phyloP scores from a whole-genome alignment of 2,797 vertebrate species.

The Chrosomus eos region DNA sequence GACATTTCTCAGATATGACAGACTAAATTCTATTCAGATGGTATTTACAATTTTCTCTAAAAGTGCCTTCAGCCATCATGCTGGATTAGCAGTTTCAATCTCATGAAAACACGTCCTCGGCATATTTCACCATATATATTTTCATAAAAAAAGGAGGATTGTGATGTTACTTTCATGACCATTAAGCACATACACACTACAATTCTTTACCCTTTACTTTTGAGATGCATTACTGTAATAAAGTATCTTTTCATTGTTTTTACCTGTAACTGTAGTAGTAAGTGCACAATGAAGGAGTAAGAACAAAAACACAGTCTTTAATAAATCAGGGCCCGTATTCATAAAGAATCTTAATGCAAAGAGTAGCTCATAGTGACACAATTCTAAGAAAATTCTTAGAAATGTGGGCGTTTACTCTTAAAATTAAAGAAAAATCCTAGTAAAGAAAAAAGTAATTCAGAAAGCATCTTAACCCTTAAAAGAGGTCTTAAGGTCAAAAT shows the following conservation, averaged over 20 bases:
- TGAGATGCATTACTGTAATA: background rate
- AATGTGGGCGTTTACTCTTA: too few species aligned
- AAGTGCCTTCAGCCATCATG: background rate
- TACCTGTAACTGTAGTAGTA: background rate
- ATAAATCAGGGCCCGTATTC: too few species aligned
- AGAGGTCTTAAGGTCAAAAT: too few species aligned
- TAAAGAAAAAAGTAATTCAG: too few species aligned
- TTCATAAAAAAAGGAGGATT: background rate
- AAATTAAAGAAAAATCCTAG: too few species aligned
- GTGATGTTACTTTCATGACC: background rate
- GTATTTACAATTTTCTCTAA: conserved; percentile 1
- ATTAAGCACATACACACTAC: background rate
- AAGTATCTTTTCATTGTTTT: background rate
- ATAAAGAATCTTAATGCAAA: too few species aligned
- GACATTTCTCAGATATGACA: conserved; percentile 3
- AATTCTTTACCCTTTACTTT: background rate
- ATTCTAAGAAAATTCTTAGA: too few species aligned
- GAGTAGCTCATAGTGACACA: too few species aligned
- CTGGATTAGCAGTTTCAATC: background rate
- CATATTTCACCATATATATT: background rate
- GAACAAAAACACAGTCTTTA: background rate
- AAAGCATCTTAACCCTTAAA: too few species aligned
- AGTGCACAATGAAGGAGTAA: background rate
- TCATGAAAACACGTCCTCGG: background rate
- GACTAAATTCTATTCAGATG: background rate